Evolutionary conservation across 2,888 invertebrate species (phyloP), one percentile per base, ranked within the genome.

Genomic region (Ctena decussata): DNA sequence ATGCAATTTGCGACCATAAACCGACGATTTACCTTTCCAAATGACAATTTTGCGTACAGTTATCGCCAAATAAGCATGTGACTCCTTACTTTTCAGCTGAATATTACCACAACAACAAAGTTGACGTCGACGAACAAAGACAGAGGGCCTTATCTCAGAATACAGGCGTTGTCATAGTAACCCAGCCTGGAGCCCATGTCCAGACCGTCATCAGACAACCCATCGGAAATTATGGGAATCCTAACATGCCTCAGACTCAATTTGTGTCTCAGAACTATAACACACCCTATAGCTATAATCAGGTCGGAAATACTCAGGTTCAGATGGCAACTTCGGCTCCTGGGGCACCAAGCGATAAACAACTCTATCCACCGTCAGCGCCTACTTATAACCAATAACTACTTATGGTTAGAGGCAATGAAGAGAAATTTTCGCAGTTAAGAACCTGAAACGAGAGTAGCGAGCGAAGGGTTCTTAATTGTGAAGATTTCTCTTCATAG

Each of bases 71-170:
- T 41, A 15, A 41, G 6, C 41, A 41, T 15, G 6, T 41, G 6
- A 11, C 6, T 41, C 15, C 6, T 41, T 32, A 18, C 37, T 27
- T 76, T 21, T 84, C 80, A 84, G 84, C 73, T 8, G 84, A 84
- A 69, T 84, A 84, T 53, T 84, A 80, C 77, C 84, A 84, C 39
- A 80, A 80, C 46, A 84, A 84, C 44, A 65, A 60, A 11, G 77
- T 80, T 8, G 77, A 84, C 30, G 79, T 65, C 18, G 46, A 65
- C 30, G 72, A 79, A 41, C 69, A 32, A n/a, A 60, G 80, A 35
- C 35, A 15, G 21, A 57, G 24, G 30, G 46, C 32, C 6, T 35
- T 35, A 15, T 53, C 70, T 6, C 71, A 74, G 2, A 18, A 35
- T 11, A 75, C 75, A 32, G 70, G 74, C 8, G 53, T 49, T 15